Evolutionary conservation across 1,140 invertebrate genomes (phyloP).

Genomic region (Drosophila murphyi): DNA sequence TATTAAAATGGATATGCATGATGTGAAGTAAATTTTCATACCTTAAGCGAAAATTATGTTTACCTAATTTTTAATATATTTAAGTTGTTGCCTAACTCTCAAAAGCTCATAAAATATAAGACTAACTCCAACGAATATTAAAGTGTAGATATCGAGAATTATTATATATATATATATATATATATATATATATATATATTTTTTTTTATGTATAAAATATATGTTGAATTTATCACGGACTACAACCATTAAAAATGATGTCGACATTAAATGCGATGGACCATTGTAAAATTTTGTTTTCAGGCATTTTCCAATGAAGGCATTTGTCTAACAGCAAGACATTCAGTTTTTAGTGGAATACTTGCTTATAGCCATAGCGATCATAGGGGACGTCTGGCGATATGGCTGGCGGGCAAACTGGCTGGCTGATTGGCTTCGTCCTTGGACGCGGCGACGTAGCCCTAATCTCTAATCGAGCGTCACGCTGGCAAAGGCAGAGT

Average conservation of each 20-base stretch:
- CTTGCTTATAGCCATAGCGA: slow-evolving; percentile 33
- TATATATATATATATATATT: too few species aligned
- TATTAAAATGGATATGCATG: not conserved
- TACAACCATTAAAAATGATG: slow-evolving; percentile 3
- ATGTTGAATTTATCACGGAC: slow-evolving; percentile 1
- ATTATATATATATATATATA: too few species aligned
- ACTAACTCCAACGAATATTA: too few species aligned
- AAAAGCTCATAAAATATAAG: too few species aligned
- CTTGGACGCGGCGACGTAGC: slow-evolving; percentile 36
- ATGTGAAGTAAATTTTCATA: not conserved
- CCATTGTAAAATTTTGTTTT: slow-evolving; percentile 35
- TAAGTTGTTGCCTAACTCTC: too few species aligned
- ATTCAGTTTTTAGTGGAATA: slow-evolving; percentile 27
- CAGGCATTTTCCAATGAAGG: slow-evolving; percentile 33
- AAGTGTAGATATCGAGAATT: too few species aligned
- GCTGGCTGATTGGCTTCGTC: slow-evolving; percentile 25
- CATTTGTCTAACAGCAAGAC: slow-evolving; percentile 65
- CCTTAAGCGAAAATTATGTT: too few species aligned
- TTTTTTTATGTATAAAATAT: not conserved
- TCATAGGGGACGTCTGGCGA: slow-evolving; percentile 27
- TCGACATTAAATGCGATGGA: slow-evolving; percentile 8
- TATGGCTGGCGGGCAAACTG: not conserved
- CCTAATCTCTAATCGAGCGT: slow-evolving; percentile 78
- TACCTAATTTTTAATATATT: too few species aligned
- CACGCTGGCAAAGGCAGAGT: slow-evolving; percentile 64